Base-by-base conservation (phyloP, 2,113 vertebrate genomes). In the Podarcis cretensis region DNA sequence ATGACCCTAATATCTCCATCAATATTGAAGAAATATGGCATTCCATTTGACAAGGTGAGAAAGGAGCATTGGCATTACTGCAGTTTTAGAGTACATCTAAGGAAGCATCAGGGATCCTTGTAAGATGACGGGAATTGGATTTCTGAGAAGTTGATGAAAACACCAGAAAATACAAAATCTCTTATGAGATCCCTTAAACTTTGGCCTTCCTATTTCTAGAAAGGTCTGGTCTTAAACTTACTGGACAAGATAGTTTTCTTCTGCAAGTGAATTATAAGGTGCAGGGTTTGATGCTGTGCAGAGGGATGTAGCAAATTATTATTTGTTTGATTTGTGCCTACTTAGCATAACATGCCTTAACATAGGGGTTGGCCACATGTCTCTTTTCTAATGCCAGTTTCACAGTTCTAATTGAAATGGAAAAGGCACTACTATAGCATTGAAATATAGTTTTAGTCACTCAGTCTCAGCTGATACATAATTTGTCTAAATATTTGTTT, bases 1-100 rank as follows among this genome's bases (percentile, higher is more conserved):
- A 99, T 99, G 99, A 99, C 99, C 63, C 95, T 99, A 92, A 99
- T 99, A 89, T 99, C 99, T 18, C 99, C 99, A 1, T 98, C 98
- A 43, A 99, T 99, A 92, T 94, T 99, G 92, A 99, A 98, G 94
- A 99, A 99, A 95, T 99, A 99, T 0, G 98, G 98, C 79, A 99
- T 99, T 84, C 99, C 98, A 0, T 99, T 98, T 96, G 98, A 99
- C 92, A 99, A 99, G 98, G 99, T 99, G 37, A 65, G 27, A 86
- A 87, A 93, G 87, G 37, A 83, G 23, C 12, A 5, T 32, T 77
- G n/a, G n/a, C 14, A n/a, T 6, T 2, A 10, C 2, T 84, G 85
- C 48, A 87, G 0, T 0, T 0, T 0, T 63, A 89, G 86, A 40
- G 80, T 12, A 23, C 84, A 77, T 79, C 81, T 40, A 25, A 54